Evolutionary conservation across 2,888 invertebrate genomes (phyloP).

Genomic region (Abrostola triplasia): DNA sequence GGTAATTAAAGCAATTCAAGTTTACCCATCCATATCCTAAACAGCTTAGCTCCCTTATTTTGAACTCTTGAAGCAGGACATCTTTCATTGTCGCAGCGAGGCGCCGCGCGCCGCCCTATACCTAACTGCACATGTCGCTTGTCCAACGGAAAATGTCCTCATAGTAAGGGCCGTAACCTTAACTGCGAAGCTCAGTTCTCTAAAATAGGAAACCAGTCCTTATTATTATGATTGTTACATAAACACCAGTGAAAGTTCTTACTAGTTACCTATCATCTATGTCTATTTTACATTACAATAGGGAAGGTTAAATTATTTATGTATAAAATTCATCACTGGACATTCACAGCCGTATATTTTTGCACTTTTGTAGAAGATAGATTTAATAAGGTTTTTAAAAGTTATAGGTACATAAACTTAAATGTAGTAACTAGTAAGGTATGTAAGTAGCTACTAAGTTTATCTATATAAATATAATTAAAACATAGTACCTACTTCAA

Average conservation of each 20-base stretch:
- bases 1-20: too few species aligned
- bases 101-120: too few species aligned
- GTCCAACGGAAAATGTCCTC: too few species aligned
- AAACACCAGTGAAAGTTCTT: neutral
- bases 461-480: too few species aligned
- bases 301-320: slow-evolving; percentile 39
- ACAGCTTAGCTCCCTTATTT: too few species aligned
- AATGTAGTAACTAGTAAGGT: neutral
- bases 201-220: neutral
- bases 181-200: too few species aligned
- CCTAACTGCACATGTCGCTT: too few species aligned
- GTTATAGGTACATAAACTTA: neutral
- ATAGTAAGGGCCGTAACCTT: too few species aligned
- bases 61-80: too few species aligned
- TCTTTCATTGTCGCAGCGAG: too few species aligned
- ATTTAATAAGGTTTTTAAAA: slow-evolving; percentile 17
- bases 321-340: slow-evolving; percentile 72
- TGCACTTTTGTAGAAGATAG: slow-evolving; percentile 62
- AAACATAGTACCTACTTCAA: too few species aligned
- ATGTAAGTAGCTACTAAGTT: neutral
- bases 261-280: slow-evolving; percentile 11
- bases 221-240: neutral
- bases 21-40: too few species aligned
- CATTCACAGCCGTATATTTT: slow-evolving; percentile 77
- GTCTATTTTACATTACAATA: slow-evolving; percentile 22